phyloP scores from a whole-genome alignment of 2,113 vertebrate species.

The Toxotes chatareus region DNA sequence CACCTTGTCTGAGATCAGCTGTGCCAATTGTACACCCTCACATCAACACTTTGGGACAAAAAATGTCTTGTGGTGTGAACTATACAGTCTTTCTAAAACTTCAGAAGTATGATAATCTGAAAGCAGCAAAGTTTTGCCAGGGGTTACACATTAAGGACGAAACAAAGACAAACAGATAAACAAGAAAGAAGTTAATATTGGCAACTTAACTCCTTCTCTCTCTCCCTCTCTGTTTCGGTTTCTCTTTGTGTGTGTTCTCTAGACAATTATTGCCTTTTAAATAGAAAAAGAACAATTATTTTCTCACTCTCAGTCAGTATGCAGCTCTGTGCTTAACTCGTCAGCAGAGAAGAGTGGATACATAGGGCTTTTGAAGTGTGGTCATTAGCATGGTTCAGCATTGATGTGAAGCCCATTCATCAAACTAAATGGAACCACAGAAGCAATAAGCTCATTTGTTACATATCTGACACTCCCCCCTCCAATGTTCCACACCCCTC shows the following conservation, averaged over 20 bases:
- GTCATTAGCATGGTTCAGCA: constrained; percentile 58
- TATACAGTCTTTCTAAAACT: background rate
- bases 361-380: constrained; percentile 38
- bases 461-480: constrained; percentile 35
- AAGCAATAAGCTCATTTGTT: constrained; percentile 60
- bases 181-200: background rate
- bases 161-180: background rate
- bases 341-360: constrained; percentile 25
- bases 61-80: background rate
- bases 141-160: background rate
- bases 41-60: background rate
- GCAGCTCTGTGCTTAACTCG: constrained; percentile 26
- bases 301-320: constrained; percentile 3
- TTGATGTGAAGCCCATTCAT: constrained; percentile 60
- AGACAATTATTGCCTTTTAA: constrained; percentile 31
- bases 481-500: constrained; percentile 17
- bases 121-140: background rate
- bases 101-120: background rate
- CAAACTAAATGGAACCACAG: constrained; percentile 56
- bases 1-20: constrained; percentile 25
- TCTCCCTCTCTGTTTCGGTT: background rate
- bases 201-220: background rate
- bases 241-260: background rate
- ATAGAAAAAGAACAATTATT: constrained; percentile 25
- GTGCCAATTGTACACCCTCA: background rate